These are phyloP conservation scores for Calliopsis andreniformis DNA, from an alignment of 1,140 invertebrate species.

Conservation along the genomic window DNA sequence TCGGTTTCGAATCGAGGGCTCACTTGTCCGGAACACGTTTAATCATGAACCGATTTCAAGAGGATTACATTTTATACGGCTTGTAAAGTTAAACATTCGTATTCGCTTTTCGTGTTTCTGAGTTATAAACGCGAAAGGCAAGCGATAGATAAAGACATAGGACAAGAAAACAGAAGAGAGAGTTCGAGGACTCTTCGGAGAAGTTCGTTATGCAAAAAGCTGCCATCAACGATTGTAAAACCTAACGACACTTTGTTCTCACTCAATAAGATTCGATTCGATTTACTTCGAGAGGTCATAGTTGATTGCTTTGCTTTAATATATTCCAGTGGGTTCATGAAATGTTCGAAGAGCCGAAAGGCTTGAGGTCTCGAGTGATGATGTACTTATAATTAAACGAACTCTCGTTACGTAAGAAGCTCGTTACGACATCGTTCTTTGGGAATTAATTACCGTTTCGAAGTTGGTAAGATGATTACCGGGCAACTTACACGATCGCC, in stretches of 20 bases:
- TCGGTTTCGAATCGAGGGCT: background rate
- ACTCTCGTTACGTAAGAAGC: conserved; percentile 25
- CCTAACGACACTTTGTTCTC: background rate
- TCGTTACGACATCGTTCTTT: conserved; percentile 36
- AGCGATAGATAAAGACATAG: background rate
- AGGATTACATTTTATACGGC: background rate
- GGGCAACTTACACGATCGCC: conserved; percentile 18
- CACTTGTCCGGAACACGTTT: background rate
- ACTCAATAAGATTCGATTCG: background rate
- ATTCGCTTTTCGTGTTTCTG: background rate
- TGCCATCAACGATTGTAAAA: background rate
- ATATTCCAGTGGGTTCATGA: conserved; percentile 28
- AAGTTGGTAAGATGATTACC: conserved; percentile 39
- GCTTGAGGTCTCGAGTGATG: background rate
- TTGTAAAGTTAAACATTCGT: background rate
- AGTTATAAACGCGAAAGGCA: background rate
- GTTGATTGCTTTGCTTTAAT: conserved; percentile 23
- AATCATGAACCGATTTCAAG: too few relatives aligned
- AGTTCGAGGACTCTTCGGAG: too few relatives aligned
- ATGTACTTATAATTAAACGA: conserved; percentile 45
- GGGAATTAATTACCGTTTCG: conserved; percentile 37
- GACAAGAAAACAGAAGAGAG: background rate
- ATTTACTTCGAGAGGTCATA: background rate
- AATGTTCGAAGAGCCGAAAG: background rate
- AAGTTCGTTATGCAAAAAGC: background rate